Evolutionary conservation across 2,888 invertebrate genomes (phyloP).

Genomic region (Cacoxenus indagator): DNA sequence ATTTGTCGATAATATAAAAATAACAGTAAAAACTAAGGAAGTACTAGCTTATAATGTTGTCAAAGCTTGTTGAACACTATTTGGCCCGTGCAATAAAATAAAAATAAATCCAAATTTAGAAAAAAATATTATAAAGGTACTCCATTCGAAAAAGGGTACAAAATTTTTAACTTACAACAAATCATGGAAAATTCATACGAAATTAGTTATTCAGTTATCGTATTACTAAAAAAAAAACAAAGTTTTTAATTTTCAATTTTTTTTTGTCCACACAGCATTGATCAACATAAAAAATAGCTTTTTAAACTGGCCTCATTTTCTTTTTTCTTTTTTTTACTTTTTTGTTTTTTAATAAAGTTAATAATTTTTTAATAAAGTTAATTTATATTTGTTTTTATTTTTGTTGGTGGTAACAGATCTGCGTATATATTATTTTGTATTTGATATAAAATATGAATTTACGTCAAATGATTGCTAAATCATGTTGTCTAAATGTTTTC

Average conservation of each 20-base stretch:
- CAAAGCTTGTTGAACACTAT: neutral
- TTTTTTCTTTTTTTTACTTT: neutral
- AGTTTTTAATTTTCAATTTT: no score
- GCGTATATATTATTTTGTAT: neutral
- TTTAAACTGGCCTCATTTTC: no score
- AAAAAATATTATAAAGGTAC: no score
- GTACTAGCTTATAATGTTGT: neutral
- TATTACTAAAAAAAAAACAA: no score
- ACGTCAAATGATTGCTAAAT: neutral
- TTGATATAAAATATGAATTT: conserved; percentile 3
- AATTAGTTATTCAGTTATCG: no score
- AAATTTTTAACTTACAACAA: no score
- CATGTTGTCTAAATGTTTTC: neutral
- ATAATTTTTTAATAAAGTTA: neutral
- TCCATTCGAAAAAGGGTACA: no score
- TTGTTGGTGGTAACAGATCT: conserved; percentile 6
- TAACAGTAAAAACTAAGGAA: neutral
- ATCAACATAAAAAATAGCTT: no score
- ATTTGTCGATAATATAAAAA: neutral
- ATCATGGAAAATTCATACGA: no score
- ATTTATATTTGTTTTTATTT: conserved; percentile 39
- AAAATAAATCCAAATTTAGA: no score
- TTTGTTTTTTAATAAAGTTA: neutral
- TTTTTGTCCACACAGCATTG: no score
- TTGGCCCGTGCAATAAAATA: neutral